Evolutionary conservation across 2,888 invertebrate genomes (phyloP).

Genomic region (Mylabris sibirica): DNA sequence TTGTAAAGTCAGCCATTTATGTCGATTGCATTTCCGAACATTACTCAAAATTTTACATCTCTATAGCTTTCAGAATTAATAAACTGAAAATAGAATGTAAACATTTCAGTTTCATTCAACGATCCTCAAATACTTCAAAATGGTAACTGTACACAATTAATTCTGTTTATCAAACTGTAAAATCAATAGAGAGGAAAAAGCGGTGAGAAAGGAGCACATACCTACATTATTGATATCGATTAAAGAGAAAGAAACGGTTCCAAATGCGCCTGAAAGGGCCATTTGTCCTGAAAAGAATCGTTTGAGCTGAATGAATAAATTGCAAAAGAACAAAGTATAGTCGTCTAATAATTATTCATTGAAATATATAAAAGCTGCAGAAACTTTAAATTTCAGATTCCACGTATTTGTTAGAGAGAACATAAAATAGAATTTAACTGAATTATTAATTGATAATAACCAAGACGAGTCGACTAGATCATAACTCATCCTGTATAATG

Average conservation of each 20-base stretch:
- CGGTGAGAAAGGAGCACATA: no score
- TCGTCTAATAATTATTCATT: no score
- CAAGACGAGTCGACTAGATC: not conserved
- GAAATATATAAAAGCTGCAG: no score
- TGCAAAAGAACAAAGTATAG: no score
- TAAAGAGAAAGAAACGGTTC: no score
- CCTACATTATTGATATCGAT: no score
- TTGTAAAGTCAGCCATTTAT: not conserved
- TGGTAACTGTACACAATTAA: not conserved
- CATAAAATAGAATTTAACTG: not conserved
- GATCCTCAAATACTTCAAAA: not conserved
- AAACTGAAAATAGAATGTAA: not conserved
- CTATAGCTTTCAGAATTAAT: not conserved
- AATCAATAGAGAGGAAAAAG: not conserved
- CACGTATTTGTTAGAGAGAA: not conserved
- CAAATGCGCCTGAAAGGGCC: no score
- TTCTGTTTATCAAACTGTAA: not conserved
- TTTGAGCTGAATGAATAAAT: not conserved
- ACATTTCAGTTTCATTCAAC: not conserved
- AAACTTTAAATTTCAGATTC: no score
- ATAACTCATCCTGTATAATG: not conserved
- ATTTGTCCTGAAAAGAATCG: no score
- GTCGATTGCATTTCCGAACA: not conserved
- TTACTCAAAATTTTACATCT: not conserved
- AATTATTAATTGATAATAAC: not conserved